These are phyloP conservation scores for Piscicola geometra DNA, from an alignment of 2,888 invertebrate genomes.

Conservation along the genomic window DNA sequence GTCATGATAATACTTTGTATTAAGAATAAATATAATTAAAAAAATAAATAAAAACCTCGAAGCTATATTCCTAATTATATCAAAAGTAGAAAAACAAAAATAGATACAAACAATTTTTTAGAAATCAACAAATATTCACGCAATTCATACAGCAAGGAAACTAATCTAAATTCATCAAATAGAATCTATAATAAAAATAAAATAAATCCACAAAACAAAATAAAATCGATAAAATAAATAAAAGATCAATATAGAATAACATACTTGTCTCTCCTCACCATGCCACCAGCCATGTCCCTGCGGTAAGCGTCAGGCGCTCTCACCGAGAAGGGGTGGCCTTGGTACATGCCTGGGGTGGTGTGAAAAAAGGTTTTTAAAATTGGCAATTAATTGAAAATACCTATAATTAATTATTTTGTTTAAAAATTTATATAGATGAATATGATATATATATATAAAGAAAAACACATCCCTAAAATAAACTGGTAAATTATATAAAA, in stretches of 20 bases:
- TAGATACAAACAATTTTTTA: not conserved
- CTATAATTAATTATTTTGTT: too few relatives aligned
- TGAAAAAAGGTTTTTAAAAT: too few relatives aligned
- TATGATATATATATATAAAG: conserved; percentile 28
- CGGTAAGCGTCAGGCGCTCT: conserved; percentile 8
- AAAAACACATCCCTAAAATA: conserved; percentile 20
- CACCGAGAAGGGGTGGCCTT: not conserved
- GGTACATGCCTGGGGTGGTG: not conserved
- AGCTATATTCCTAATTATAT: too few relatives aligned
- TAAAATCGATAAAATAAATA: not conserved
- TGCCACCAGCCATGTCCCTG: not conserved
- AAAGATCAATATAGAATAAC: not conserved
- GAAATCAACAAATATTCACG: too few relatives aligned
- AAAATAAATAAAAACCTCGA: too few relatives aligned
- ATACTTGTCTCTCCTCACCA: not conserved
- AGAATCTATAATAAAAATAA: too few relatives aligned
- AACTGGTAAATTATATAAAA: conserved; percentile 22
- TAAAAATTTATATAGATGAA: conserved; percentile 15
- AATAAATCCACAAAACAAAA: not conserved
- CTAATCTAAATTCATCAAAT: too few relatives aligned
- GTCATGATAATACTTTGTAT: not conserved
- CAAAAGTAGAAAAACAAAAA: too few relatives aligned
- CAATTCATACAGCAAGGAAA: too few relatives aligned
- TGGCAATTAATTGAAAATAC: too few relatives aligned
- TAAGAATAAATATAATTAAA: not conserved